phyloP scores from a whole-genome alignment of 2,113 vertebrate genomes.

The Thunnus maccoyii region DNA sequence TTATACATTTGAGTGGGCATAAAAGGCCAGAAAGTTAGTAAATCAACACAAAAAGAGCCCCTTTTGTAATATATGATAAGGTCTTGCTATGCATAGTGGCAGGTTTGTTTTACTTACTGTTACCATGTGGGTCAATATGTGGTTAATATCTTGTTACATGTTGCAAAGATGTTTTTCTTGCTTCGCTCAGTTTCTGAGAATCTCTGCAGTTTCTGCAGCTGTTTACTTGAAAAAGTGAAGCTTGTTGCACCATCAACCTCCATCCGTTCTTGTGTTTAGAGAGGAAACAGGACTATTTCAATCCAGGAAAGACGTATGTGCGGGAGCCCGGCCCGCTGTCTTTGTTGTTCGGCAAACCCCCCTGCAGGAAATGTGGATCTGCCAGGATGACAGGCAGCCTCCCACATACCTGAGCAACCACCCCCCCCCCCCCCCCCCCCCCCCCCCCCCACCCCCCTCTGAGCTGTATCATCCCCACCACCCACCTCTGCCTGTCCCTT shows the following conservation, averaged over 20 bases:
- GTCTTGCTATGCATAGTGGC: background rate
- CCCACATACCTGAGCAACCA: conserved; percentile 85
- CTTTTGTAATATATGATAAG: background rate
- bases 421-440: background rate
- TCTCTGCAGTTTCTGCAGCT: conserved; percentile 60
- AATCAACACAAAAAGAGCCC: background rate
- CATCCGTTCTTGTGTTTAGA: conserved; percentile 34
- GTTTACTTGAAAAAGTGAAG: conserved; percentile 46
- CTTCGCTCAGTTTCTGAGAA: conserved; percentile 36
- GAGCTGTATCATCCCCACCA: conserved; percentile 28
- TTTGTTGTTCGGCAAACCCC: conserved; percentile 82
- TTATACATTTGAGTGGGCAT: background rate
- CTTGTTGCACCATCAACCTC: conserved; percentile 30
- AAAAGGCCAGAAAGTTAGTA: background rate
- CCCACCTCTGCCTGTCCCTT: conserved; percentile 69
- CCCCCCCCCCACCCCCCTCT: background rate
- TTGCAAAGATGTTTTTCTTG: conserved; percentile 38
- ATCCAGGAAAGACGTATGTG: conserved; percentile 73
- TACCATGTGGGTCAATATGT: background rate
- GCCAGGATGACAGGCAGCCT: conserved; percentile 79
- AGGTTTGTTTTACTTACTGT: conserved; percentile 13
- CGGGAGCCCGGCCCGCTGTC: conserved; percentile 53
- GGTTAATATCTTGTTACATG: conserved; percentile 33
- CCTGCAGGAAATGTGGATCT: conserved; percentile 83
- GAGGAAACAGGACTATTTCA: conserved; percentile 78